These are phyloP conservation scores for Turritopsis dohrnii DNA, from an alignment of 30 jellyfish, hydroid and myxozoan genomes.

Conservation along the genomic window DNA sequence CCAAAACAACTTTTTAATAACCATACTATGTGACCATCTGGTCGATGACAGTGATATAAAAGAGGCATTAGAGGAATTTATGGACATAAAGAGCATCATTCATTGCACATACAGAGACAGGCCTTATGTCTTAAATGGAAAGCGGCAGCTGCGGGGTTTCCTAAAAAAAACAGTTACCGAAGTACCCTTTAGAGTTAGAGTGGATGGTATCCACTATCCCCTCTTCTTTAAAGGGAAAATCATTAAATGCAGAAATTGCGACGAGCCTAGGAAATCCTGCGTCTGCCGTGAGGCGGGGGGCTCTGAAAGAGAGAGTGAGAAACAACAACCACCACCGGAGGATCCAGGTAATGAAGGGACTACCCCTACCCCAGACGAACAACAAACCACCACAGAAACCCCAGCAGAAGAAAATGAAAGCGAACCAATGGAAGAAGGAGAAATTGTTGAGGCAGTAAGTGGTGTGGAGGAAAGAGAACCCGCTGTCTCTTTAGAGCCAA, in stretches of 20 bases:
- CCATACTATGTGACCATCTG: background rate
- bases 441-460: too few species aligned
- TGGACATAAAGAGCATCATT: background rate
- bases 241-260: background rate
- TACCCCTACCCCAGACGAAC: too few species aligned
- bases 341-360: too few species aligned
- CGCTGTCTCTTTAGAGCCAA: too few species aligned
- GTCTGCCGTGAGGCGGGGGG: too few species aligned
- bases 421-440: too few species aligned
- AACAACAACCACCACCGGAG: too few species aligned
- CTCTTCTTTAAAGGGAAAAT: background rate
- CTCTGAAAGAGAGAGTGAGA: too few species aligned
- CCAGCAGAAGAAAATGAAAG: too few species aligned
- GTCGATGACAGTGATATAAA: background rate
- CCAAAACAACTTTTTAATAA: background rate
- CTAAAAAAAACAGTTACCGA: background rate
- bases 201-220: background rate
- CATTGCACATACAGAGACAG: background rate
- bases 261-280: background rate
- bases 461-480: too few species aligned
- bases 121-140: background rate
- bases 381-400: too few species aligned
- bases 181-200: background rate
- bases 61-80: background rate
- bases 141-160: background rate